phyloP scores from a whole-genome alignment of 2,113 vertebrate species.

The Noturus placidus region DNA sequence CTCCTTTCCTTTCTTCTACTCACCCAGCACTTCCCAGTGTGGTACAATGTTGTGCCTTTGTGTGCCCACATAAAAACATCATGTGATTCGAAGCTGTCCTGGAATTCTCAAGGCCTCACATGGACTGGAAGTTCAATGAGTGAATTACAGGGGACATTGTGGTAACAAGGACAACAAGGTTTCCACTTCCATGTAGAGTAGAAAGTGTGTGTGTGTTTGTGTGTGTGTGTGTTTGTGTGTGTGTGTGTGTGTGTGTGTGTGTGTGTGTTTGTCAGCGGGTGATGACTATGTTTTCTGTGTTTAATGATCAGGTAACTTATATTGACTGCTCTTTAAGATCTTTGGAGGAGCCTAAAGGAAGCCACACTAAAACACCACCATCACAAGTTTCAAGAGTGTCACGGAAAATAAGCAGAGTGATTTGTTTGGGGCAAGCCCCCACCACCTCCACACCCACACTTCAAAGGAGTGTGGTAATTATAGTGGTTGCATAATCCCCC shows the following conservation, averaged over 20 bases:
- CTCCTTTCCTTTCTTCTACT: not conserved
- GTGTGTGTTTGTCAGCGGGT: not conserved
- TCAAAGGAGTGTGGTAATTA: slow-evolving; percentile 61
- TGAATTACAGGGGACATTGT: not conserved
- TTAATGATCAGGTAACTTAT: not conserved
- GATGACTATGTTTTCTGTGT: not conserved
- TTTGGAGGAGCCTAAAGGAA: not conserved
- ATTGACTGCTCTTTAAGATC: not conserved
- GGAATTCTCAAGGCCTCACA: slow-evolving; percentile 32
- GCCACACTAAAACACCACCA: not conserved
- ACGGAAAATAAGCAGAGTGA: not conserved
- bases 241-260: slow-evolving; percentile 23
- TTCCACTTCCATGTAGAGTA: slow-evolving; percentile 3
- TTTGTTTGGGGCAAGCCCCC: slow-evolving; percentile 24
- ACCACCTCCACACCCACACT: slow-evolving; percentile 36
- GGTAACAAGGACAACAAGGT: slow-evolving; percentile 21
- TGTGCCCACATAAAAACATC: slow-evolving; percentile 35
- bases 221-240: slow-evolving; percentile 35
- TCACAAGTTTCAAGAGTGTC: slow-evolving; percentile 9
- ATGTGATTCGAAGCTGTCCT: slow-evolving; percentile 31
- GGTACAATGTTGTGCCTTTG: slow-evolving; percentile 20
- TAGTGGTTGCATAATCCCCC: slow-evolving; percentile 58
- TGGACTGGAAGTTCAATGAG: slow-evolving; percentile 5
- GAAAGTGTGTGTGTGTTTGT: slow-evolving; percentile 9
- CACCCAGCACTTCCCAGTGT: slow-evolving; percentile 9